Conservation (phyloP, 2,113 vertebrate species). For the Pelecanus crispus region DNA sequence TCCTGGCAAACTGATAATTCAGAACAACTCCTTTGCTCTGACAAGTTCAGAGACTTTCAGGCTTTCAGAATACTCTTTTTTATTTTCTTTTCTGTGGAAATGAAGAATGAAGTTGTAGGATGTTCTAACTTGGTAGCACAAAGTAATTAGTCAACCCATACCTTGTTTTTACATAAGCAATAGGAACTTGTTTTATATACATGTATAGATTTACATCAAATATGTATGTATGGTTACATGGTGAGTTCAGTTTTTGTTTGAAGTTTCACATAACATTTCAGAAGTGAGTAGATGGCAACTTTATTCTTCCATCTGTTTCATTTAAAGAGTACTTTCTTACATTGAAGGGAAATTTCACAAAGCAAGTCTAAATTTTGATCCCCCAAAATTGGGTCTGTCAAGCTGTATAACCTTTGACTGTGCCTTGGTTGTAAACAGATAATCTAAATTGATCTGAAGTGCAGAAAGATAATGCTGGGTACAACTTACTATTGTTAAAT, state of each 20-base stretch:
- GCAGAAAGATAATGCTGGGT: not conserved
- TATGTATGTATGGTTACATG: not conserved
- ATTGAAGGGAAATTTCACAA: not conserved
- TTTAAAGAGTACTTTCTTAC: not conserved
- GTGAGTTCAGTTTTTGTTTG: not conserved
- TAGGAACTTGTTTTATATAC: not conserved
- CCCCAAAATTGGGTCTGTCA: not conserved
- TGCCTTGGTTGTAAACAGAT: not conserved
- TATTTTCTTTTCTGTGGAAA: not conserved
- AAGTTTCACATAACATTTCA: not conserved
- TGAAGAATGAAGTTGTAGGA: not conserved
- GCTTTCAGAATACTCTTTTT: not conserved
- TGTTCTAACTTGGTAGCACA: not conserved
- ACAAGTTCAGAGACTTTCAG: not conserved
- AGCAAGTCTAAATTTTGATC: not conserved
- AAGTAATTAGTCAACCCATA: not conserved
- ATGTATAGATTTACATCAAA: not conserved
- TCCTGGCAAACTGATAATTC: not conserved
- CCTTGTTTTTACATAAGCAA: not conserved
- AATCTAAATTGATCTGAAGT: not conserved
- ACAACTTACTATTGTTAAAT: not conserved
- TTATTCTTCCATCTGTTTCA: not conserved
- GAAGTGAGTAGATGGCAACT: not conserved
- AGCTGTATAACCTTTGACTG: not conserved
- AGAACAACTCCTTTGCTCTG: not conserved